Evolutionary conservation across 2,113 vertebrate species (phyloP).

Genomic region (Xiphophorus couchianus): DNA sequence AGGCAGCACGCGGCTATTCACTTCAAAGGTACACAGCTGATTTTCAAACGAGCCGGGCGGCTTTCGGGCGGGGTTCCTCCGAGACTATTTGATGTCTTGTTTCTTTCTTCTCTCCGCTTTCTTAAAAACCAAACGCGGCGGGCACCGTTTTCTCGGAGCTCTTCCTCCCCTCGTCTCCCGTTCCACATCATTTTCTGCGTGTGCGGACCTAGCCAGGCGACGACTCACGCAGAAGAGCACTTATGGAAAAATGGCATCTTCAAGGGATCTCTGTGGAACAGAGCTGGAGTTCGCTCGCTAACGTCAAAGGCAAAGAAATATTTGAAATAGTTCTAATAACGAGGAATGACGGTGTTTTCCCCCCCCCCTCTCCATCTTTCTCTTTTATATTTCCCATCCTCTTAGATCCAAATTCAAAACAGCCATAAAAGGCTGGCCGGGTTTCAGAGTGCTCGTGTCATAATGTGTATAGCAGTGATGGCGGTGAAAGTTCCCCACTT

Average conservation of each 20-base stretch:
- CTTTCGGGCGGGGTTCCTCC: slow-evolving; percentile 1
- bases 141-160: slow-evolving; percentile 6
- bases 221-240: neutral
- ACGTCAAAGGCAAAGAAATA: neutral
- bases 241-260: slow-evolving; percentile 31
- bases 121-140: neutral
- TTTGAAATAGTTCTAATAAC: neutral
- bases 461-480: neutral
- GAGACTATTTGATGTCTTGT: slow-evolving; percentile 19
- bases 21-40: slow-evolving; percentile 34
- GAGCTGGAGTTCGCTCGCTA: neutral
- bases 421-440: slow-evolving; percentile 12
- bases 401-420: slow-evolving; percentile 3
- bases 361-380: too few species aligned
- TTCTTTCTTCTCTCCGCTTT: neutral
- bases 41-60: neutral
- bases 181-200: neutral
- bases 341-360: neutral
- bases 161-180: slow-evolving; percentile 15
- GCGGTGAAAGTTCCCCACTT: slow-evolving; percentile 5
- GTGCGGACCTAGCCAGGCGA: neutral
- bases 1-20: neutral
- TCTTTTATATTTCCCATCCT: neutral
- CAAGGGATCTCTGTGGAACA: slow-evolving; percentile 18
- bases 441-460: neutral